These are phyloP conservation scores for Gasterosteus nipponicus DNA, from an alignment of 2,113 vertebrate genomes.

Conservation along the genomic window DNA sequence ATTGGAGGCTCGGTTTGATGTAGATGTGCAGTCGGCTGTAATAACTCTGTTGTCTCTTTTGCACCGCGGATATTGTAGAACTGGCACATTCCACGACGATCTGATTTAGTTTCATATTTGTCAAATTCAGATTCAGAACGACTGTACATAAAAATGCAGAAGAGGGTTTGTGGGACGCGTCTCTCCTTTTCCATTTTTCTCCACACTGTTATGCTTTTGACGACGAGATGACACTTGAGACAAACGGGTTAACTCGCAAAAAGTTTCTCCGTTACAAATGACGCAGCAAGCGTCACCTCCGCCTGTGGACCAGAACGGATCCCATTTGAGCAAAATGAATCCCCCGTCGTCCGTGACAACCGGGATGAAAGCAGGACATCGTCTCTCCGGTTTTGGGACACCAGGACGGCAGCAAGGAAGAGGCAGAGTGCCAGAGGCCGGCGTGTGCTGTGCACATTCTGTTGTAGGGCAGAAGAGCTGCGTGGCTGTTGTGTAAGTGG, in stretches of 20 bases:
- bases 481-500: not conserved
- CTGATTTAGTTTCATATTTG: not conserved
- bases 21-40: slow-evolving; percentile 15
- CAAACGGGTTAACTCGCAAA: too few relatives aligned
- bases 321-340: not conserved
- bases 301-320: not conserved
- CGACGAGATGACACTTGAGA: not conserved
- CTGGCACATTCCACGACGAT: not conserved
- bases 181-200: not conserved
- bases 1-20: slow-evolving; percentile 10
- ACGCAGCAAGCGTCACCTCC: not conserved
- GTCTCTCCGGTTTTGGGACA: not conserved
- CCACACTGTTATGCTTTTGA: not conserved
- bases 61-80: not conserved
- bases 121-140: not conserved
- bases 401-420: not conserved
- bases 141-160: not conserved
- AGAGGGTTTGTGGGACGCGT: not conserved
- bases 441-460: not conserved
- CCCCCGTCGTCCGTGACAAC: not conserved
- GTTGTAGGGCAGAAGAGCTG: not conserved
- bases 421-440: not conserved
- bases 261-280: not conserved
- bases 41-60: not conserved
- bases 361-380: not conserved